A percentile compares a stretch with the other conserved stretches of the same genome.
Evolutionary conservation across 2,113 vertebrate species (phyloP).

Genomic region (Rissa tridactyla): DNA sequence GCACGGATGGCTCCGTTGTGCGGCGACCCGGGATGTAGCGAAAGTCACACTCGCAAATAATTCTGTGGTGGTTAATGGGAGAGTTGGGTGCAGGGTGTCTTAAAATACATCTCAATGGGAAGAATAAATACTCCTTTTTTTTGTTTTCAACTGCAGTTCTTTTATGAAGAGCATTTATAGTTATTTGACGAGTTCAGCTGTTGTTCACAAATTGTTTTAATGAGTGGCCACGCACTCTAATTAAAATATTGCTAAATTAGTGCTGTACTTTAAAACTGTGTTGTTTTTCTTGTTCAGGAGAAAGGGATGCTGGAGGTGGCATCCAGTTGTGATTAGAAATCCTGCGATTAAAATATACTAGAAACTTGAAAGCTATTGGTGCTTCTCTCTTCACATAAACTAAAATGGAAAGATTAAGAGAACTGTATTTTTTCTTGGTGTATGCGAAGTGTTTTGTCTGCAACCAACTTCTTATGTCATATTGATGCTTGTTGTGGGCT

Average conservation of each 20-base stretch:
- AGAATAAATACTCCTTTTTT: not conserved
- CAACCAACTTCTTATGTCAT: not conserved
- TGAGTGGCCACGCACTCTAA: not conserved
- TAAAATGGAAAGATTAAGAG: not conserved
- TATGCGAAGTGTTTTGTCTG: not conserved
- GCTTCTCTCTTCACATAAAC: not conserved
- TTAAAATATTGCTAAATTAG: not conserved
- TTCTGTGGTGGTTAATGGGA: not conserved
- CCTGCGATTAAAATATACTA: not conserved
- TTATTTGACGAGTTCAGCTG: not conserved
- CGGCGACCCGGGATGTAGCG: not conserved
- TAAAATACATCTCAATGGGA: not conserved
- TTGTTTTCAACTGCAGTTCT: not conserved
- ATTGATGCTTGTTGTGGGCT: not conserved
- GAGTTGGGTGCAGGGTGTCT: not conserved
- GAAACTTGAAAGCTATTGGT: not conserved
- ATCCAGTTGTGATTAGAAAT: not conserved
- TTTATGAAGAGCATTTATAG: not conserved
- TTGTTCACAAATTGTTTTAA: not conserved
- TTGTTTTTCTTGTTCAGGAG: not conserved
- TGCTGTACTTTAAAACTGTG: accelerated
- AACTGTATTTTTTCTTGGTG: not conserved
- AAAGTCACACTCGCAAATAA: not conserved
- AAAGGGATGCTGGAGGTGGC: not conserved
- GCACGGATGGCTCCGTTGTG: not conserved